phyloP scores from a whole-genome alignment of 2,797 vertebrate genomes.

The Mormyrus proboscirostris region DNA sequence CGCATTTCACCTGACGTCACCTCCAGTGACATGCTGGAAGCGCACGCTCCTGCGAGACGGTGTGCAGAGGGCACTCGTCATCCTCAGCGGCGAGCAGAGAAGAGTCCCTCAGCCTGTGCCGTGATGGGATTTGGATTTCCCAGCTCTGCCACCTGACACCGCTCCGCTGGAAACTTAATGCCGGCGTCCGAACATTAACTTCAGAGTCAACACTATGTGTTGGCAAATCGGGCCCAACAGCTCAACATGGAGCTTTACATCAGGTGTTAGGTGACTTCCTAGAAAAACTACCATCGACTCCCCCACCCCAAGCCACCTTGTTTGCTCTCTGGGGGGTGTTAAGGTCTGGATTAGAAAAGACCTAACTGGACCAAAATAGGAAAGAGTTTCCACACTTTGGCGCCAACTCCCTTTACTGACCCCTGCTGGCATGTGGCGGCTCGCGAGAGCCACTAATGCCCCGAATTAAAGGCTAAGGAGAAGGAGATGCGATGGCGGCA shows the following conservation, averaged over 20 bases:
- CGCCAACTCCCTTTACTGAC: neutral
- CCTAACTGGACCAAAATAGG: neutral
- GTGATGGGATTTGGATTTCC: neutral
- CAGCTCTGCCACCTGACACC: neutral
- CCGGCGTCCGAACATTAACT: neutral
- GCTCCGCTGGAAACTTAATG: neutral
- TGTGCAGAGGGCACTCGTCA: neutral
- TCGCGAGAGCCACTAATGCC: neutral
- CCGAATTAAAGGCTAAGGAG: slow-evolving; percentile 33
- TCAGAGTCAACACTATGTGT: neutral
- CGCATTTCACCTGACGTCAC: slow-evolving; percentile 35
- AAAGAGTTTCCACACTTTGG: neutral
- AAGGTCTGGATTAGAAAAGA: neutral
- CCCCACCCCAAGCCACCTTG: neutral
- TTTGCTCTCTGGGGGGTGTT: neutral
- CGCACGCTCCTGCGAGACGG: slow-evolving; percentile 26
- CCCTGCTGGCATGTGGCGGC: neutral
- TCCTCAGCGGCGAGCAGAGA: neutral
- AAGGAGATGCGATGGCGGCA: slow-evolving; percentile 23
- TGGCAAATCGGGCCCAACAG: neutral
- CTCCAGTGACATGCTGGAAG: slow-evolving; percentile 26
- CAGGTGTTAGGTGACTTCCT: neutral
- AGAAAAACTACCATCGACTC: neutral
- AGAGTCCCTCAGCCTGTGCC: neutral
- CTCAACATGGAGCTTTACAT: neutral